A percentile compares a stretch with the other conserved stretches of the same genome.
Evolutionary conservation across 2,797 vertebrate species (phyloP).

Genomic region (Vipera ursinii): DNA sequence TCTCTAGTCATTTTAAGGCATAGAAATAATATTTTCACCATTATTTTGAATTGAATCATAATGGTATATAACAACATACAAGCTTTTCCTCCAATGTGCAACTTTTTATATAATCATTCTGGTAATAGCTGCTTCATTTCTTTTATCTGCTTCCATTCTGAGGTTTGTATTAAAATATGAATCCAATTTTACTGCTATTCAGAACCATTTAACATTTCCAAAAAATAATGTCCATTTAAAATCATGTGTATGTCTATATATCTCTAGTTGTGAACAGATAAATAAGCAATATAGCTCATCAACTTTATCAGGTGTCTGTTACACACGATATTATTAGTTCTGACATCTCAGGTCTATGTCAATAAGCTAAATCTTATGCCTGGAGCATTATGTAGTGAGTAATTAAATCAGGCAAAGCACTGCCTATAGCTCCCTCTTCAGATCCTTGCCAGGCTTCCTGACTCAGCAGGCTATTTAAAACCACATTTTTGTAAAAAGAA

Average conservation of each 20-base stretch:
- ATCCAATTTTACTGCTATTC: conserved; percentile 33
- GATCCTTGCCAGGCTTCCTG: background rate
- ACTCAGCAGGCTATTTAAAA: background rate
- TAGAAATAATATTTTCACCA: conserved; percentile 1
- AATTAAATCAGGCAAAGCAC: conserved; percentile 19
- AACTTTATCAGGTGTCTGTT: conserved; percentile 54
- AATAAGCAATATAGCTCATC: conserved; percentile 59
- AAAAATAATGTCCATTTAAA: conserved; percentile 8
- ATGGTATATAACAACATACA: background rate
- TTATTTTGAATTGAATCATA: background rate
- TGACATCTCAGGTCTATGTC: conserved; percentile 64
- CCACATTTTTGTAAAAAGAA: background rate
- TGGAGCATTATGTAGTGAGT: background rate
- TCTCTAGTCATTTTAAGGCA: background rate
- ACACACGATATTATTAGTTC: conserved; percentile 48
- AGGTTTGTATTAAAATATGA: conserved; percentile 37
- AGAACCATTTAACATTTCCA: conserved; percentile 20
- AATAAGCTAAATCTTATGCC: conserved; percentile 55
- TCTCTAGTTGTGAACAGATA: conserved; percentile 26
- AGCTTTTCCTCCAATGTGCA: background rate
- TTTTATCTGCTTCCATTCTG: conserved; percentile 11
- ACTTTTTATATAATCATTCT: background rate
- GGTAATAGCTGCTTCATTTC: conserved; percentile 8
- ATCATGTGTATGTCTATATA: conserved; percentile 32
- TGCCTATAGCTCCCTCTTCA: background rate